phyloP scores from a whole-genome alignment of 2,797 vertebrate genomes.

The Phataginus tetradactyla region DNA sequence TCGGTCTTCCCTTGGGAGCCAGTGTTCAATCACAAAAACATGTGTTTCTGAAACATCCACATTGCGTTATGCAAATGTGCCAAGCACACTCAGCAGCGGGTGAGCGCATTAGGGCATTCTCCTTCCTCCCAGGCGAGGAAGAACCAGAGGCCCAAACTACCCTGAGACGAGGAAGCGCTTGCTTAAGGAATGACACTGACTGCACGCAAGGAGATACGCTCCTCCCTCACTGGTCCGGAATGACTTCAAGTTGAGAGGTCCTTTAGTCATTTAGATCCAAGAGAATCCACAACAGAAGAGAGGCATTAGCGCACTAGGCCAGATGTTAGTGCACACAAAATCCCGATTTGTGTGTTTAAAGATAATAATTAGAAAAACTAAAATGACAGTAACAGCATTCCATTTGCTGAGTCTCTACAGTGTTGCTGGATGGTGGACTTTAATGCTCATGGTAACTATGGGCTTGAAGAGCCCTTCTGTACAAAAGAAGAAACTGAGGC shows the following conservation, averaged over 20 bases:
- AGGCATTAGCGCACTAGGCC: rapidly evolving
- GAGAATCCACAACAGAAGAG: background rate
- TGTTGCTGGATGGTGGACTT: background rate
- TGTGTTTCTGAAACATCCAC: constrained; percentile 5
- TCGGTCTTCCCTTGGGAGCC: background rate
- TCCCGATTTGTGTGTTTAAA: background rate
- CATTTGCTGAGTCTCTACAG: background rate
- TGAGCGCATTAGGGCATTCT: background rate
- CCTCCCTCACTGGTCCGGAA: background rate
- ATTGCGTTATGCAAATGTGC: constrained; percentile 19
- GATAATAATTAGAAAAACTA: background rate
- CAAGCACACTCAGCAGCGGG: background rate
- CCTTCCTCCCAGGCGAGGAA: constrained; percentile 22
- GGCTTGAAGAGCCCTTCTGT: background rate
- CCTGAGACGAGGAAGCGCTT: background rate
- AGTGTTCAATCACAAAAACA: constrained; percentile 1
- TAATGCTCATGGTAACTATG: background rate
- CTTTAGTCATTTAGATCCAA: constrained; percentile 64
- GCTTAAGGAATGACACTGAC: background rate
- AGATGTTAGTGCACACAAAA: background rate
- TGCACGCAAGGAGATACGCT: background rate
- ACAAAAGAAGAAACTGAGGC: background rate
- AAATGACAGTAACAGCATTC: background rate
- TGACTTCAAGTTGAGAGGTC: constrained; percentile 30
- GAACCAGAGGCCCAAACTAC: background rate